phyloP scores from a whole-genome alignment of 2,888 invertebrate genomes.

The Eledona agricola region DNA sequence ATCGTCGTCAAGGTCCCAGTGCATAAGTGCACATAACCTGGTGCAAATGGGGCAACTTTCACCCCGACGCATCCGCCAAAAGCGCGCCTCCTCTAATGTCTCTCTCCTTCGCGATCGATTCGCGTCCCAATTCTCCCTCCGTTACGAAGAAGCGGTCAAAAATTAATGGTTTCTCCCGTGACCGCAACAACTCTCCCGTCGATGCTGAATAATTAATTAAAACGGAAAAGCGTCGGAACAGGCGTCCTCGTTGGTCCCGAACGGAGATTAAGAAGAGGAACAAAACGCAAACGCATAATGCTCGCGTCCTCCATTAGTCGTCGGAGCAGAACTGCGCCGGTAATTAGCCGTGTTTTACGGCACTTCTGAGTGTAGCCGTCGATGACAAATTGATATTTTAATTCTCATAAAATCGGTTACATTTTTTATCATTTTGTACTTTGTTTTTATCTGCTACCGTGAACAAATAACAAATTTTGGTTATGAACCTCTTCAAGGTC shows the following conservation, averaged over 20 bases:
- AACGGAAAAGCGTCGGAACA: conserved; percentile 9
- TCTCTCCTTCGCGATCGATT: conserved; percentile 24
- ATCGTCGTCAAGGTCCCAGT: too few species aligned
- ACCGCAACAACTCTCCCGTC: too few species aligned
- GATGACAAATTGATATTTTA: too few species aligned
- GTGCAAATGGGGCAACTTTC: conserved; percentile 31
- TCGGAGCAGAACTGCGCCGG: too few species aligned
- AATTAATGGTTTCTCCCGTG: conserved; percentile 8
- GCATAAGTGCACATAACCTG: conserved; percentile 22
- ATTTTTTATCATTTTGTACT: too few species aligned
- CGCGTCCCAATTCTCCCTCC: conserved; percentile 14
- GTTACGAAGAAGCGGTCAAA: conserved; percentile 18
- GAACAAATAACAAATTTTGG: too few species aligned
- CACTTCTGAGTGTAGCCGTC: too few species aligned
- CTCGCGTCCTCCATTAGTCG: conserved; percentile 12
- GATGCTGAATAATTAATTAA: conserved; percentile 20
- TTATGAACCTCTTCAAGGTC: too few species aligned
- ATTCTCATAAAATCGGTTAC: too few species aligned
- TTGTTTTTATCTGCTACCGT: too few species aligned
- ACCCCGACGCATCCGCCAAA: conserved; percentile 18
- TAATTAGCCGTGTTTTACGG: conserved; percentile 23
- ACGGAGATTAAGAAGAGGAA: conserved; percentile 11
- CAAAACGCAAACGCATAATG: conserved; percentile 16
- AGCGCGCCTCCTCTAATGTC: conserved; percentile 12
- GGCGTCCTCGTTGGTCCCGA: conserved; percentile 13